Percentiles rank a stretch among this genome's conserved stretches.
These are phyloP conservation scores for Dryobota labecula DNA, from an alignment of 2,888 invertebrate genomes.

Conservation along the genomic window DNA sequence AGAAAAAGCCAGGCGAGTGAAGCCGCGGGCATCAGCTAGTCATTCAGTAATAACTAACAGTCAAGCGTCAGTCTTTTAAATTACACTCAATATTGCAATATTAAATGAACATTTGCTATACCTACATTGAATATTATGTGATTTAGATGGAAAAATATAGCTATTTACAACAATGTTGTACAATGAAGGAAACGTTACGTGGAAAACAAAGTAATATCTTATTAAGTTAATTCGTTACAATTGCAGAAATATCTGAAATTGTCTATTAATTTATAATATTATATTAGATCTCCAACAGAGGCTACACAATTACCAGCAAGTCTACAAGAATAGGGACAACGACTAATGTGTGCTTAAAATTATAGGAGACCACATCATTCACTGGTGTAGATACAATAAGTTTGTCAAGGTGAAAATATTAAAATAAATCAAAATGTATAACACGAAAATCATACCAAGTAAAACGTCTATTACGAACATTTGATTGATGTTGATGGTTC, in stretches of 20 bases:
- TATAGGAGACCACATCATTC: too few relatives aligned
- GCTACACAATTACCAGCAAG: too few relatives aligned
- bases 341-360: too few relatives aligned
- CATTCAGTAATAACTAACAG: constrained; percentile 25
- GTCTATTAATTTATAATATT: too few relatives aligned
- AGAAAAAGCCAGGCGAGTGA: too few relatives aligned
- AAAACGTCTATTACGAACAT: neutral
- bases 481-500: neutral
- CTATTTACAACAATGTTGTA: constrained; percentile 8
- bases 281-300: too few relatives aligned
- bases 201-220: constrained; percentile 5
- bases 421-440: too few relatives aligned
- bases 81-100: constrained; percentile 12
- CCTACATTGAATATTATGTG: constrained; percentile 22
- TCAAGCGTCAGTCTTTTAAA: constrained; percentile 25
- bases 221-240: neutral
- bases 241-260: neutral
- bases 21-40: too few relatives aligned
- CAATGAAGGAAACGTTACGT: neutral
- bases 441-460: too few relatives aligned
- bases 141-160: constrained; percentile 32
- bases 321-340: too few relatives aligned
- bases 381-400: too few relatives aligned
- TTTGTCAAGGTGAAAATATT: too few relatives aligned
- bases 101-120: constrained; percentile 16